Evolutionary conservation across 2,113 vertebrate species (phyloP), one percentile per base, ranked within the genome.

Genomic region (Nothoprocta pentlandii): DNA sequence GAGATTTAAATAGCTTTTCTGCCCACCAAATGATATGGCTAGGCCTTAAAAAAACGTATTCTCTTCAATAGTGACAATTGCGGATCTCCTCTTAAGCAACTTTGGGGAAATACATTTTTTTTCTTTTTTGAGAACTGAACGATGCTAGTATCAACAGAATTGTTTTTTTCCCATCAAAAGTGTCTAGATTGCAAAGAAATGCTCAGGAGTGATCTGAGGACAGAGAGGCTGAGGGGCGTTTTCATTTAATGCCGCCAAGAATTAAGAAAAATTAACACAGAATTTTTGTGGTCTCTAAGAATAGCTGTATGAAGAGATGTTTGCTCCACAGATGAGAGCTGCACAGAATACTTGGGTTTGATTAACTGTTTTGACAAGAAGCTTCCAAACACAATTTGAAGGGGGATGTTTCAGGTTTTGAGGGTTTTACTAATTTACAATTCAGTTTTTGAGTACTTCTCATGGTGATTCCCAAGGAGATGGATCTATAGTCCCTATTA

Each of bases 231-330:
- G 80, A 78, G 28, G 90, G 47, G 19, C 86, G 64, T 89, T 81
- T 95, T 75, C 66, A 58, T 42, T 69, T 78, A 68, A 53, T 58
- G 56, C 53, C 32, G 94, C 80, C 91, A 95, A 78, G 69, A 76
- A 84, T 88, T 90, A 92, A 78, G 86, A 63, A 81, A 53, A 94
- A 81, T 83, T 84, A 92, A 87, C 61, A 8, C 26, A 22, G 14
- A 68, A 47, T 80, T 64, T 26, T 47, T 96, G 92, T 95, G 89
- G 74, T 79, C 83, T 92, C 44, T 74, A 70, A 76, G 66, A 34
- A 62, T 15, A 21, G 39, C 83, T 21, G 4, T 20, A 88, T 2
- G 2, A 71, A 71, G 66, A 84, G 53, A 75, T 56, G 61, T 80
- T 79, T 91, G 85, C 22, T 87, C 23, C 47, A 15, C 87, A 92